A percentile compares a stretch with the other conserved stretches of the same genome.
phyloP scores from a whole-genome alignment of 2,797 vertebrate genomes.

The Sebastolobus altivelis region DNA sequence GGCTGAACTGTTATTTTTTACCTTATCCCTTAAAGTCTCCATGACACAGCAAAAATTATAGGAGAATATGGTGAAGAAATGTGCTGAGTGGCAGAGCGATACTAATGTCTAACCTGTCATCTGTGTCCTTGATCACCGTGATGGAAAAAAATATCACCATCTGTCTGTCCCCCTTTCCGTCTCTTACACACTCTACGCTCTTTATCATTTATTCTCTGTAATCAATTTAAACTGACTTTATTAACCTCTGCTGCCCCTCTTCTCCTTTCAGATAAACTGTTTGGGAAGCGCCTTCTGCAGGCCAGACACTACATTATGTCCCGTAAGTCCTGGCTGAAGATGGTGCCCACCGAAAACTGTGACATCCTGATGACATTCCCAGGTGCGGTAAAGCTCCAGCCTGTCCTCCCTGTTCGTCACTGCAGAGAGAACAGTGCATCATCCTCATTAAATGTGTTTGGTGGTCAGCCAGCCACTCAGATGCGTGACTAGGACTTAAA shows the following conservation, averaged over 20 bases:
- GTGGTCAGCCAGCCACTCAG: conserved; percentile 37
- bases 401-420: background rate
- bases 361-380: conserved; percentile 95
- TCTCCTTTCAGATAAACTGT: conserved; percentile 87
- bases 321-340: conserved; percentile 94
- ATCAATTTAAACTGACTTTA: background rate
- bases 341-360: conserved; percentile 94
- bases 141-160: conserved; percentile 26
- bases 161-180: conserved; percentile 15
- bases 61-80: background rate
- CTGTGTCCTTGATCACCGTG: conserved; percentile 37
- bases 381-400: conserved; percentile 75
- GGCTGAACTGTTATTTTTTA: conserved; percentile 26
- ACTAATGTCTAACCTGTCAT: conserved; percentile 39
- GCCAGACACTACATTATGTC: conserved; percentile 93
- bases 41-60: conserved; percentile 12
- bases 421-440: conserved; percentile 5
- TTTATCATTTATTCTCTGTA: background rate
- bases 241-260: conserved; percentile 10
- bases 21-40: background rate
- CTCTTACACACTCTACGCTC: background rate
- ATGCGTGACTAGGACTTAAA: conserved; percentile 5
- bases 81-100: conserved; percentile 14
- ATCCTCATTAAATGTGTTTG: conserved; percentile 27
- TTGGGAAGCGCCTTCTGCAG: conserved; percentile 91